Evolutionary conservation across 2,797 vertebrate species (phyloP), one percentile per base, ranked within the genome.

Genomic region (Myioborus melanocephalus): DNA sequence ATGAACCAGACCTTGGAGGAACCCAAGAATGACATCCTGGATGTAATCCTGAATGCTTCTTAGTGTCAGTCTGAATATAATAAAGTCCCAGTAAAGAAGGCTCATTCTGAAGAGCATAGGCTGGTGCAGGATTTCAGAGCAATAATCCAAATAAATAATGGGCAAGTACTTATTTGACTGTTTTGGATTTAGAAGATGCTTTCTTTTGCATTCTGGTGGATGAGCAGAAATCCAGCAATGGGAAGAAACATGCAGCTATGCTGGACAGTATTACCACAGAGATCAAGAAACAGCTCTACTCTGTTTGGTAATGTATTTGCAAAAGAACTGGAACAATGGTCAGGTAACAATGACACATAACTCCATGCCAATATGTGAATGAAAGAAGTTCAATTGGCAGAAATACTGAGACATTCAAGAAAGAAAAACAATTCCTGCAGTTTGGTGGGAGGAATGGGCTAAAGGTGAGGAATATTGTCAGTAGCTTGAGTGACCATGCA

Each of bases 21-120:
- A 26, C 20, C n/a, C 22, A 24, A 57, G 28, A 50, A 41, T 56
- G 71, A 18, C 16, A 76, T 28, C 43, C 43, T 43, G 43, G 49
- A 9, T 17, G 8, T 37, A 43, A 24, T 43, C 37, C 10, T 56
- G 35, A 37, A 63, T 37, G 20, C 43, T 39, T n/a, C 44, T 76
- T 37, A 56, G 5, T 24, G 13, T 37, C 44, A 69, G 15, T 34
- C 43, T 30, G 23, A 63, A 26, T 39, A n/a, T 63, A 50, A 37
- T 56, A 1, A 37, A 28, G 37, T n/a, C 18, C 32, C 28, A 15
- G 37, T 34, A 50, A 63, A 50, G 23, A 56, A 44, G 20, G 14
- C 14, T 12, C 0, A 0, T 50, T n/a, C 56, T 70, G 9, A 57
- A 43, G 14, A 69, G 4, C 20, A 35, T 14, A n/a, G n/a, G 16